These are phyloP conservation scores for Helogale parvula DNA, from an alignment of 2,113 vertebrate genomes.

Conservation along the genomic window DNA sequence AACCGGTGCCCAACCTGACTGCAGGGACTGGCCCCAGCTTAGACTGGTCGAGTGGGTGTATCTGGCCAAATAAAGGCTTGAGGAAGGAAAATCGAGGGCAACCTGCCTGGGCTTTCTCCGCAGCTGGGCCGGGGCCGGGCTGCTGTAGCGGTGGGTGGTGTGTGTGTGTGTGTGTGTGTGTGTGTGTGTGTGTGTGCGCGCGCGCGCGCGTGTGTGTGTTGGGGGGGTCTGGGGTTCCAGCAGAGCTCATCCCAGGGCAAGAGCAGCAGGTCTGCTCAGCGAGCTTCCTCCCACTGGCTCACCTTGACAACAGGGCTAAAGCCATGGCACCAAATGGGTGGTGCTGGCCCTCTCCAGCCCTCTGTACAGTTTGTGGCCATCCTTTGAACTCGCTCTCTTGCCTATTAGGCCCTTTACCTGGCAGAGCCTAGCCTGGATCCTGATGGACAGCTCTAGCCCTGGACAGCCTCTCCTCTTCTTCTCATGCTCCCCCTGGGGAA, in stretches of 20 bases:
- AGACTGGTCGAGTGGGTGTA: slow-evolving; percentile 63
- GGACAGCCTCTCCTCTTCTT: slow-evolving; percentile 7
- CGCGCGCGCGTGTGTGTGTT: too few species aligned
- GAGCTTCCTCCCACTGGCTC: not conserved
- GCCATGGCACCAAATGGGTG: not conserved
- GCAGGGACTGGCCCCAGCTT: slow-evolving; percentile 16
- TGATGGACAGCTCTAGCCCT: not conserved
- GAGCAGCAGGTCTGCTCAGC: not conserved
- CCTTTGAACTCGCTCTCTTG: not conserved
- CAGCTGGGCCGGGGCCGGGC: not conserved
- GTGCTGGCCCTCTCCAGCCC: not conserved
- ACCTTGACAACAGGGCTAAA: accelerated
- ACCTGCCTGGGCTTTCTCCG: not conserved
- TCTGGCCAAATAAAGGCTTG: slow-evolving; percentile 41
- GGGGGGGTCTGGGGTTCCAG: not conserved
- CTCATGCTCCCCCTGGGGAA: not conserved
- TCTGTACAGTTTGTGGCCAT: not conserved
- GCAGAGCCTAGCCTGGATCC: not conserved
- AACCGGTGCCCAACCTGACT: slow-evolving; percentile 54
- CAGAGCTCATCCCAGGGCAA: not conserved
- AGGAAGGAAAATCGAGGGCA: not conserved
- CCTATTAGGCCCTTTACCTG: not conserved
- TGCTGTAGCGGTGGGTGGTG: not conserved
- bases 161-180: too few species aligned
- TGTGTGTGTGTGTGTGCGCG: too few species aligned